These are phyloP conservation scores for Oasisia sp. DNA, from an alignment of 2,888 invertebrate genomes.

Conservation along the genomic window DNA sequence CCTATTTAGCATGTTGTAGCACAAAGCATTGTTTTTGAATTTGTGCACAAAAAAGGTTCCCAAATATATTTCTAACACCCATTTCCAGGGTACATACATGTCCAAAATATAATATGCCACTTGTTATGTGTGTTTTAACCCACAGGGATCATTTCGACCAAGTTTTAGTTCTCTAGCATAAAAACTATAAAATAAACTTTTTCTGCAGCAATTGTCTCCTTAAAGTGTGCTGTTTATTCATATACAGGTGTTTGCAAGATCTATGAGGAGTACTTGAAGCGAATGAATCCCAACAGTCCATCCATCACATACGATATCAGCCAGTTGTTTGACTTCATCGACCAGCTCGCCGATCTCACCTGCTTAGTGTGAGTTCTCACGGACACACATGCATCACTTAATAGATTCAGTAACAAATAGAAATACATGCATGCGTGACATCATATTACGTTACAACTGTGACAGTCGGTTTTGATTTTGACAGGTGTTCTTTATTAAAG, in stretches of 20 bases:
- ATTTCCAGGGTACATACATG: too few species aligned
- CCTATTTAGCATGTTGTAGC: too few species aligned
- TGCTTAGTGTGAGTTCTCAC: constrained; percentile 80
- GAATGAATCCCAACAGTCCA: constrained; percentile 92
- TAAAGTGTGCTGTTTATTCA: not conserved
- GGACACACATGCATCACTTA: not conserved
- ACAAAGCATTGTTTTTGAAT: too few species aligned
- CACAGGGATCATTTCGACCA: too few species aligned
- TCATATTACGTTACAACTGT: not conserved
- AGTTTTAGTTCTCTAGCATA: too few species aligned
- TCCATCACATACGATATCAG: constrained; percentile 98
- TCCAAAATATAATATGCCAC: too few species aligned
- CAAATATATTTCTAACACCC: too few species aligned
- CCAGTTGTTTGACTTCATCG: constrained; percentile 97
- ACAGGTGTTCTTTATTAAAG: not conserved
- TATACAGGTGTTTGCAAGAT: constrained; percentile 90
- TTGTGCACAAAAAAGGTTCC: too few species aligned
- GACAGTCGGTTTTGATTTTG: not conserved
- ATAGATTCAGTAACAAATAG: not conserved
- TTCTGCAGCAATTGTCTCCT: too few species aligned
- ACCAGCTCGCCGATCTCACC: constrained; percentile 92
- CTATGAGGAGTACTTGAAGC: constrained; percentile 97
- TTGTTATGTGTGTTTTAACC: too few species aligned
- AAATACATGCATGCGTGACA: not conserved
- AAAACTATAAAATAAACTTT: too few species aligned